Evolutionary conservation across 2,888 invertebrate species (phyloP).

Genomic region (Eucera pruinosa): DNA sequence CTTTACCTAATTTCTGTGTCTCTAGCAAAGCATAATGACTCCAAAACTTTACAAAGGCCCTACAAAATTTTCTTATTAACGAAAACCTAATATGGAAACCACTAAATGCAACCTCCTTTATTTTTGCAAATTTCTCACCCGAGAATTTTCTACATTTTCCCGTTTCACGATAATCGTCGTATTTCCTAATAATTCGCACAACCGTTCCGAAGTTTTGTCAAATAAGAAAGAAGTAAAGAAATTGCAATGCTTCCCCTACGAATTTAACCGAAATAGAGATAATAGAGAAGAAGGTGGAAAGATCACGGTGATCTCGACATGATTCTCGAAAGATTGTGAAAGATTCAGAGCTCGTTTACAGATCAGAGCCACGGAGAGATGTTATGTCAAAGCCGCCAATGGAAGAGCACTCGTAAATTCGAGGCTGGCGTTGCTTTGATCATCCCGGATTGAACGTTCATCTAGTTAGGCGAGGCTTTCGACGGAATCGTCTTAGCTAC

Average conservation of each 20-base stretch:
- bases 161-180: no score
- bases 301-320: slow-evolving; percentile 1
- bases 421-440: slow-evolving; percentile 41
- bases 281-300: no score
- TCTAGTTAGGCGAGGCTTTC: slow-evolving; percentile 56
- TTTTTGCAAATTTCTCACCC: no score
- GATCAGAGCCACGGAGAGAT: background rate
- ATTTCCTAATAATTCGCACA: no score
- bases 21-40: no score
- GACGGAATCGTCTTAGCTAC: slow-evolving; percentile 22
- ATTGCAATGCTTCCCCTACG: background rate
- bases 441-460: slow-evolving; percentile 41
- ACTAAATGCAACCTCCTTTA: no score
- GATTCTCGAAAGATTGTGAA: background rate
- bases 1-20: no score
- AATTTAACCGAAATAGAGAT: background rate
- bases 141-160: no score
- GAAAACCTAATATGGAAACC: no score
- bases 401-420: slow-evolving; percentile 34
- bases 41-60: no score
- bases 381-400: slow-evolving; percentile 29
- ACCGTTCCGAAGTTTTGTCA: no score
- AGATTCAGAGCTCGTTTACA: background rate
- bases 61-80: no score
- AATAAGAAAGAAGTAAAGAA: background rate